Percentiles rank a stretch among this genome's conserved stretches.
These are phyloP conservation scores for Psittacara wagleri DNA, from an alignment of 2,113 vertebrate species.

Conservation along the genomic window DNA sequence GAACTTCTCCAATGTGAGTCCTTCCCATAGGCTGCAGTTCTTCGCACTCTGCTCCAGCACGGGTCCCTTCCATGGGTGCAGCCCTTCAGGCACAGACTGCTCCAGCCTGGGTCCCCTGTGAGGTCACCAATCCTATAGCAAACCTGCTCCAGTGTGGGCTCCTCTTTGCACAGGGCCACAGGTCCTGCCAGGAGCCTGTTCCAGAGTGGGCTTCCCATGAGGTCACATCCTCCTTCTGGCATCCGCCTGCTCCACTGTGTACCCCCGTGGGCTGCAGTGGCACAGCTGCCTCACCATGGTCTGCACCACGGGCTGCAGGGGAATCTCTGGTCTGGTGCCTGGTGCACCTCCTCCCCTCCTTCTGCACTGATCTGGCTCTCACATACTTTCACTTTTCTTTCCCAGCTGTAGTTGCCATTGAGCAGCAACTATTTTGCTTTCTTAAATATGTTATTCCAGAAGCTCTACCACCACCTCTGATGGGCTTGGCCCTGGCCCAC, in stretches of 20 bases:
- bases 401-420: not conserved
- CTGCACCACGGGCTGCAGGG: accelerated
- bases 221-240: not conserved
- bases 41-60: not conserved
- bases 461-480: accelerated
- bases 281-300: not conserved
- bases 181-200: not conserved
- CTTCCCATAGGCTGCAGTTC: not conserved
- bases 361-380: not conserved
- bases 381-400: not conserved
- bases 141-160: not conserved
- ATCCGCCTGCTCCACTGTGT: not conserved
- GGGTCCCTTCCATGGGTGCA: not conserved
- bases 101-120: not conserved
- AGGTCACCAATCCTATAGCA: not conserved
- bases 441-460: not conserved
- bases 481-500: not conserved
- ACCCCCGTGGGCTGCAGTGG: not conserved
- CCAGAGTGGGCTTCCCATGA: not conserved
- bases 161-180: not conserved
- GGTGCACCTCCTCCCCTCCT: not conserved
- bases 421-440: not conserved
- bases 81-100: not conserved
- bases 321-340: not conserved
- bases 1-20: not conserved